Conservation (phyloP, 2,888 invertebrate genomes). For the Seladonia tumulorum region DNA sequence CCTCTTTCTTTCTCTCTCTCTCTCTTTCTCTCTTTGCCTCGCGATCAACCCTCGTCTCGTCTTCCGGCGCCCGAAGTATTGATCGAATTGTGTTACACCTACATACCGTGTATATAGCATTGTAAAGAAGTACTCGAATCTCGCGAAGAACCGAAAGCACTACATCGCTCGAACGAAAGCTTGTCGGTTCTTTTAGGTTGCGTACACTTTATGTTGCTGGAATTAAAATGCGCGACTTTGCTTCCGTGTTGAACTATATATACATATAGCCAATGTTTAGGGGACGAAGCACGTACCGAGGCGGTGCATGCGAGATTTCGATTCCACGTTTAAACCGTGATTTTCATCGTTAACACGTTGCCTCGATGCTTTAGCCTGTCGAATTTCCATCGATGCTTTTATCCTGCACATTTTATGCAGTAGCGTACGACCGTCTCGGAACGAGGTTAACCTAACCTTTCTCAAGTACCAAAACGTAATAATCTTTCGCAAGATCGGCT, state of each 20-base stretch:
- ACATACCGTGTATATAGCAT: conserved; percentile 48
- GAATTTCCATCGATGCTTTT: not conserved
- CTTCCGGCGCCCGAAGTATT: conserved; percentile 56
- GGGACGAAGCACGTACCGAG: not conserved
- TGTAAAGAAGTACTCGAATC: conserved; percentile 48
- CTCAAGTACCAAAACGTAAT: not conserved
- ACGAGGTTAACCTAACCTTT: not conserved
- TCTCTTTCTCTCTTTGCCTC: not conserved
- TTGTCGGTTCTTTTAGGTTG: not conserved
- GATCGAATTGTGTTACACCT: conserved; percentile 57
- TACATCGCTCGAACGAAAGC: not conserved
- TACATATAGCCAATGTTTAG: not conserved
- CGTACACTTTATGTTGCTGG: not conserved
- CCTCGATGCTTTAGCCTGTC: not conserved
- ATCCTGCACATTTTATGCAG: not conserved
- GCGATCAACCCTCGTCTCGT: conserved; percentile 12
- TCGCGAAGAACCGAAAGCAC: conserved; percentile 12
- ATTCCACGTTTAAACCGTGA: not conserved
- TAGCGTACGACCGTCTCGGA: not conserved
- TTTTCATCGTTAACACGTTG: not conserved
- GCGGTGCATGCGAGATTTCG: not conserved
- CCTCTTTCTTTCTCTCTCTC: not conserved
- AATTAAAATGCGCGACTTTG: not conserved
- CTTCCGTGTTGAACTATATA: not conserved
- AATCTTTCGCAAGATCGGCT: not conserved